Base-by-base conservation (phyloP, 1,140 invertebrate species). In the Phortica variegata region DNA sequence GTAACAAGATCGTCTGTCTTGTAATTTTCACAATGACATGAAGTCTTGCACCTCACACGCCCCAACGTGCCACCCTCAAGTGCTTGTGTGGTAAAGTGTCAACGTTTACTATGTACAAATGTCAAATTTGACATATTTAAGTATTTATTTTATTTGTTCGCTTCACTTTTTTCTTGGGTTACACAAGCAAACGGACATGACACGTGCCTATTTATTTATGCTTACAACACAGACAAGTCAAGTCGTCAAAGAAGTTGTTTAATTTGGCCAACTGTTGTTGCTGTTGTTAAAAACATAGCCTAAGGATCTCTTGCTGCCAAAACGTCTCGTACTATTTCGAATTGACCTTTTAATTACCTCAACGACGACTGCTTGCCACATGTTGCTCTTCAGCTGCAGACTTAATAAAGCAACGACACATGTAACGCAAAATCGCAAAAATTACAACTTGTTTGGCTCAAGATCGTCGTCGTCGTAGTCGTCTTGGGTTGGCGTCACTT, bases 31-130 rank as follows among this genome's bases (percentile, higher is more conserved):
- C n/a, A n/a, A n/a, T n/a, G n/a, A 34, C 47, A 26, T 44, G 29
- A 29, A 23, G 36, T 15, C 29, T 26, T 32, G n/a, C n/a, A n/a
- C n/a, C n/a, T n/a, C n/a, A n/a, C n/a, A n/a, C n/a, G n/a, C n/a
- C n/a, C n/a, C n/a, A n/a, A n/a, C n/a, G n/a, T n/a, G 16, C 16
- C 29, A 17, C 19, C 6, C 26, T 39, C 13, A 19, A 3, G 26
- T 34, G 51, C 15, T 56, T 68, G 60, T 72, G 68, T 72, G 68
- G 58, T 60, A 65, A 72, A 72, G 68, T 72, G 68, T 72, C 68
- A 68, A 69, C 68, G 54, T 68, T 72, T 62, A 69, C 68, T 65
- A 72, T 61, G 62, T 63, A 49, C 44, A 72, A 65, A 68, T 72
- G 69, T 72, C 68, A 72, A 60, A 53, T 31, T 52, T 65, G 68